Evolutionary conservation across 1,140 invertebrate species (phyloP).

Genomic region (Octopus sinensis): DNA sequence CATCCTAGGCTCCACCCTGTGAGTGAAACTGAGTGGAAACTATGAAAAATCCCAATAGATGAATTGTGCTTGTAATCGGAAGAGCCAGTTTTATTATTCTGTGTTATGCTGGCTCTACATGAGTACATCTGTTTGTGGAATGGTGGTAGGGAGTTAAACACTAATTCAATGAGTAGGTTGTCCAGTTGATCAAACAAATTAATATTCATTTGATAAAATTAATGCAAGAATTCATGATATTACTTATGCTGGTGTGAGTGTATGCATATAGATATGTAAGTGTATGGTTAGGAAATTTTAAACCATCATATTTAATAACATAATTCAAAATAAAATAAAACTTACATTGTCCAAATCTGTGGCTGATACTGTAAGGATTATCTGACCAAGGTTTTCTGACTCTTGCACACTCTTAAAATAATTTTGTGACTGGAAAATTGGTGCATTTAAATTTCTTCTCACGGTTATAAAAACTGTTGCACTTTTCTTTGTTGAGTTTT

Average conservation of each 20-base stretch:
- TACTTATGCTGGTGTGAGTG: neutral
- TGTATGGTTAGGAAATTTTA: neutral
- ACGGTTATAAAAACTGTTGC: constrained; percentile 33
- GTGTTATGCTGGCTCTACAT: too few relatives aligned
- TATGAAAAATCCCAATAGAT: too few relatives aligned
- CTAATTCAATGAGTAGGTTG: too few relatives aligned
- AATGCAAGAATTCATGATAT: neutral
- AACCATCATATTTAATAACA: neutral
- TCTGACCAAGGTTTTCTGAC: constrained; percentile 19
- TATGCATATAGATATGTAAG: neutral
- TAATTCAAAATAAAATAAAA: neutral
- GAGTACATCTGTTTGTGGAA: too few relatives aligned
- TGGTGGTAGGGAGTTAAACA: too few relatives aligned
- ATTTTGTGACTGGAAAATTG: constrained; percentile 21
- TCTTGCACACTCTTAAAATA: constrained; percentile 35
- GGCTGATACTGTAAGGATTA: constrained; percentile 26
- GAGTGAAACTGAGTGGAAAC: too few relatives aligned
- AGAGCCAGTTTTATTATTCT: too few relatives aligned
- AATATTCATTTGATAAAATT: neutral
- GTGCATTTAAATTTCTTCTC: constrained; percentile 33
- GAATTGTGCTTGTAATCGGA: too few relatives aligned
- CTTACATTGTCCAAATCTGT: constrained; percentile 31
- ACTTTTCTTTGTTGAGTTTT: constrained; percentile 17
- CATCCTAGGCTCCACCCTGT: too few relatives aligned
- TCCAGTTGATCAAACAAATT: neutral